These are phyloP conservation scores for Drosophila fulvimacula DNA, from an alignment of 2,888 invertebrate species.

Conservation along the genomic window DNA sequence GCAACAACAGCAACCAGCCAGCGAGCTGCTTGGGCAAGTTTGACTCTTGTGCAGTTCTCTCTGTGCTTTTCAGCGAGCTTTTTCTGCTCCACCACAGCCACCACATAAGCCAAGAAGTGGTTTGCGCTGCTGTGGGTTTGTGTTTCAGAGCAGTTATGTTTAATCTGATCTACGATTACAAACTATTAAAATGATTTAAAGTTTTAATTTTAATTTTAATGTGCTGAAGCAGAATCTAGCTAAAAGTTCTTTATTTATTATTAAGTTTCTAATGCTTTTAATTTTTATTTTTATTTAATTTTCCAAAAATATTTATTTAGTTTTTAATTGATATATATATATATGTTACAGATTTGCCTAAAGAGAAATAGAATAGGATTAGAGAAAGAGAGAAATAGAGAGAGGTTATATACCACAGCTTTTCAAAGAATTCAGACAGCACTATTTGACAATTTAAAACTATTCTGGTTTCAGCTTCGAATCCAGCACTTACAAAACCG, in stretches of 20 bases:
- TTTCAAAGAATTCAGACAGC: neutral
- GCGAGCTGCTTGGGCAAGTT: slow-evolving; percentile 38
- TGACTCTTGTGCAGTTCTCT: slow-evolving; percentile 53
- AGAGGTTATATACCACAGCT: neutral
- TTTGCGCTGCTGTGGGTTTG: slow-evolving; percentile 1
- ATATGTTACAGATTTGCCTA: no score
- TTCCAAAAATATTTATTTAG: no score
- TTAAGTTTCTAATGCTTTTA: no score
- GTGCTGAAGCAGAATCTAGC: neutral
- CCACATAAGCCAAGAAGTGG: slow-evolving; percentile 29
- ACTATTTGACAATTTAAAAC: neutral
- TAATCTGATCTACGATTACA: neutral
- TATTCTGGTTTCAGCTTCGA: neutral
- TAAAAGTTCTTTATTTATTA: no score
- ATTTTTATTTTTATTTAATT: neutral
- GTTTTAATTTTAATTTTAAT: no score
- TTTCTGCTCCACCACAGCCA: slow-evolving; percentile 23
- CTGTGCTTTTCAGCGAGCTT: slow-evolving; percentile 59
- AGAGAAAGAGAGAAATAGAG: neutral
- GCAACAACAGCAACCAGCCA: slow-evolving; percentile 10
- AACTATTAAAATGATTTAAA: neutral
- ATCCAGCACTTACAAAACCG: neutral
- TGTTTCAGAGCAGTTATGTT: neutral
- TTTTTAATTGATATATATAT: no score
- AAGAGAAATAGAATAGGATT: neutral